A percentile compares a stretch with the other conserved stretches of the same genome.
Evolutionary conservation across 2,888 invertebrate species (phyloP).

Genomic region (Drosophila trichaetosa): DNA sequence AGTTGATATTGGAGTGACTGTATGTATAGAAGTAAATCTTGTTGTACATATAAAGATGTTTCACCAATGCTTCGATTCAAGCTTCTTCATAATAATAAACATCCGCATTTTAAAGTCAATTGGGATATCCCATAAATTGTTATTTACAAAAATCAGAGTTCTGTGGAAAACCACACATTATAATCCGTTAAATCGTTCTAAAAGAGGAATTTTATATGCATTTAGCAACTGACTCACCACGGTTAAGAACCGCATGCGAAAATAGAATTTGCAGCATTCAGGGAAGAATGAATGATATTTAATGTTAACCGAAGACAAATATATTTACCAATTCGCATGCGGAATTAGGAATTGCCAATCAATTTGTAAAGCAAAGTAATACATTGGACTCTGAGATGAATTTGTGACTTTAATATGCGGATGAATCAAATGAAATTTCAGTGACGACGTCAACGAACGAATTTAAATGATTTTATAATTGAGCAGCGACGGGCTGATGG

Average conservation of each 20-base stretch:
- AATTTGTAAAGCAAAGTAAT: background rate
- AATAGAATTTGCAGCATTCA: background rate
- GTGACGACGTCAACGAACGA: constrained; percentile 34
- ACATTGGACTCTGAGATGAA: background rate
- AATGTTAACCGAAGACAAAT: background rate
- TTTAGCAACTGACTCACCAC: background rate
- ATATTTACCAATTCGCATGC: background rate
- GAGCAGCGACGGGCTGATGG: constrained; percentile 18
- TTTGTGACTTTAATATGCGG: constrained; percentile 13
- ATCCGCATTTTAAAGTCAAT: background rate
- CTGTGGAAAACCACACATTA: background rate
- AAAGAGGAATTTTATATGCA: too few species aligned
- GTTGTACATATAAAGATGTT: background rate
- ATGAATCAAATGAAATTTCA: constrained; percentile 56
- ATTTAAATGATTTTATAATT: constrained; percentile 49
- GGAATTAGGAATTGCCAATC: background rate
- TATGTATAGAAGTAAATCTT: background rate
- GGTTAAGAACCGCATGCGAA: background rate
- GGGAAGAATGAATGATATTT: background rate
- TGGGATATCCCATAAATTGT: background rate
- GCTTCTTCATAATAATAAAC: background rate
- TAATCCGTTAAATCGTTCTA: background rate
- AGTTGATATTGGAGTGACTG: background rate
- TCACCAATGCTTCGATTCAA: background rate
- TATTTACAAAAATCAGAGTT: background rate